Conservation (phyloP, 2,888 invertebrate genomes). For the Ochlodes sylvanus region DNA sequence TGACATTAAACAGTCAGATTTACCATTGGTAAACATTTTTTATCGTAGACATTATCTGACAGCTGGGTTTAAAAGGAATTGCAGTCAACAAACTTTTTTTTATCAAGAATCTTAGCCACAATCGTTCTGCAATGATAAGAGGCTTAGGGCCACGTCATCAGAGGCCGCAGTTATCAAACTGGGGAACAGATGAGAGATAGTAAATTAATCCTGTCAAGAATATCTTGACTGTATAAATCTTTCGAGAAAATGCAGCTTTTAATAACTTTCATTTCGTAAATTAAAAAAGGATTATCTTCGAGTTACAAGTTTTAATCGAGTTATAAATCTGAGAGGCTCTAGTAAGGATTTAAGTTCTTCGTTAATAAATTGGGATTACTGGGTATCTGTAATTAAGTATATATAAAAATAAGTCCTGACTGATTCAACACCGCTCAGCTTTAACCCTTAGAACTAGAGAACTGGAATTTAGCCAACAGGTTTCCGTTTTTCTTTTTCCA, state of each 20-base stretch:
- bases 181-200: conserved; percentile 21
- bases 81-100: too few relatives aligned
- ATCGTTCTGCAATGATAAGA: conserved; percentile 12
- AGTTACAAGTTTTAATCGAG: conserved; percentile 8
- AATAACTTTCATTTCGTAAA: conserved; percentile 65
- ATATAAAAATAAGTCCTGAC: too few relatives aligned
- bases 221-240: conserved; percentile 18
- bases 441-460: too few relatives aligned
- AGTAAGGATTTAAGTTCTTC: background rate
- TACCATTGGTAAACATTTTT: too few relatives aligned
- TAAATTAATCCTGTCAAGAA: conserved; percentile 34
- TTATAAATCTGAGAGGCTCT: conserved; percentile 37
- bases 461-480: too few relatives aligned
- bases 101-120: background rate
- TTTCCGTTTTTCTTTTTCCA: too few relatives aligned
- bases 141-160: conserved; percentile 13
- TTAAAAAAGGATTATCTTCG: conserved; percentile 60
- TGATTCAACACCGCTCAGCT: too few relatives aligned
- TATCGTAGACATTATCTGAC: too few relatives aligned
- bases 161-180: conserved; percentile 7
- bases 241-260: background rate
- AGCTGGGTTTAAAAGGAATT: too few relatives aligned
- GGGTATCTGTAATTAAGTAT: too few relatives aligned
- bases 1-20: too few relatives aligned
- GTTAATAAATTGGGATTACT: conserved; percentile 1